These are phyloP conservation scores for Styela plicata DNA, from an alignment of 23 tunicate species.

Conservation along the genomic window DNA sequence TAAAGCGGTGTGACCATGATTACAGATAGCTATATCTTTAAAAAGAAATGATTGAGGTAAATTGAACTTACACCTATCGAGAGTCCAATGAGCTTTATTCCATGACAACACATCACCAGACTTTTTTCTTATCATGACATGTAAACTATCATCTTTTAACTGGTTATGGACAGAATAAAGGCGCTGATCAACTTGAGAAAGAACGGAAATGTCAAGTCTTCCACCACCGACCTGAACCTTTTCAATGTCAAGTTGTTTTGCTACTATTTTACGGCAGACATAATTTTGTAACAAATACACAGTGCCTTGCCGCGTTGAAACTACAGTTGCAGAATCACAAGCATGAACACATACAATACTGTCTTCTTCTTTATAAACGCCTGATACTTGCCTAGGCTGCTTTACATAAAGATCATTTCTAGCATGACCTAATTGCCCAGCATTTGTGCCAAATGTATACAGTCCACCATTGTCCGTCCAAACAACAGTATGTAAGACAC, in stretches of 20 bases:
- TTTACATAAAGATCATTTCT: slow-evolving; percentile 54
- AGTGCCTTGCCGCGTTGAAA: slow-evolving; percentile 68
- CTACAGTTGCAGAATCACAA: slow-evolving; percentile 75
- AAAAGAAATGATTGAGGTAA: slow-evolving; percentile 16
- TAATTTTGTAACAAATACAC: slow-evolving; percentile 53
- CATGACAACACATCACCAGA: slow-evolving; percentile 80
- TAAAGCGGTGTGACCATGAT: slow-evolving; percentile 27
- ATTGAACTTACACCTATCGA: slow-evolving; percentile 72
- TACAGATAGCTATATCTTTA: slow-evolving; percentile 19
- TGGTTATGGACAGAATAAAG: neutral
- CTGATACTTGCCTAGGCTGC: slow-evolving; percentile 73
- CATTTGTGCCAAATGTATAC: slow-evolving; percentile 85
- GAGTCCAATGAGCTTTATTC: slow-evolving; percentile 35
- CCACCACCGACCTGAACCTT: slow-evolving; percentile 85
- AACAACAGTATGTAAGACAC: slow-evolving; percentile 62
- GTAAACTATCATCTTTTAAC: slow-evolving; percentile 16
- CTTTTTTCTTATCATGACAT: slow-evolving; percentile 59
- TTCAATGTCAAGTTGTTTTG: slow-evolving; percentile 57
- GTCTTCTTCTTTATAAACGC: slow-evolving; percentile 48
- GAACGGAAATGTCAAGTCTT: slow-evolving; percentile 29
- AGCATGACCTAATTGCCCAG: slow-evolving; percentile 90
- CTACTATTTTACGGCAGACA: slow-evolving; percentile 62
- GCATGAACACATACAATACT: slow-evolving; percentile 48
- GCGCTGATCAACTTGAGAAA: slow-evolving; percentile 24
- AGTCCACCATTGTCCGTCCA: slow-evolving; percentile 60